Evolutionary conservation across 2,888 invertebrate genomes (phyloP), one percentile per base, ranked within the genome.

Genomic region (Strigamia crassipes): DNA sequence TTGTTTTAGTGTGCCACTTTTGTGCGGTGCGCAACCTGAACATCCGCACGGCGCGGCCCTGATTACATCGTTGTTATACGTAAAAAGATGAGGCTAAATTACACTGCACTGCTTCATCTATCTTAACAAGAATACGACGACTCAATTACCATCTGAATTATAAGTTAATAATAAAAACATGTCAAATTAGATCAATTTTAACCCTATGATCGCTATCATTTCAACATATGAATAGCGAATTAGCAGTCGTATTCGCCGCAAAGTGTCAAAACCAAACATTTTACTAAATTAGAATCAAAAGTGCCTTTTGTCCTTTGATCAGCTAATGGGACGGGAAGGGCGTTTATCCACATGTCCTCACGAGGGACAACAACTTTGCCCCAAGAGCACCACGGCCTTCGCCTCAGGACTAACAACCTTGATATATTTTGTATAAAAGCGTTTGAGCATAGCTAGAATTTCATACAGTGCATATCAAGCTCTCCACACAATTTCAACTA

Each of bases 361-460:
- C 66, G 66, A 66, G 66, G 66, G 66, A 66, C 66, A 15, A 66
- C 66, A 66, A 66, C 66, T 66, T 66, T 66, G 15, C 66, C 66
- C 66, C 66, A 66, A 23, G 66, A 66, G 66, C 66, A 66, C 23
- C 66, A 27, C 31, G 66, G 66, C 66, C 66, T 66, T 66, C 66
- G 66, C 66, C 66, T 66, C 66, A 27, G 66, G 27, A 27, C 10
- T 27, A 66, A 31, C 15, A 66, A 31, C 66, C 66, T 66, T 66
- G n/a, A n/a, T 66, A 27, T 66, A 66, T 66, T 66, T 66, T 21
- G 13, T 66, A 66, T 66, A 66, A 66, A 66, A 66, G 66, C 23
- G 66, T 66, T 66, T 51, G 51, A 51, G 51, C 27, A 66, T 23
- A 66, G 66, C 31, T 31, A 66, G 4, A 23, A 15, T 66, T 66